Evolutionary conservation across 2,113 vertebrate species (phyloP).

Genomic region (Echinops telfairi): DNA sequence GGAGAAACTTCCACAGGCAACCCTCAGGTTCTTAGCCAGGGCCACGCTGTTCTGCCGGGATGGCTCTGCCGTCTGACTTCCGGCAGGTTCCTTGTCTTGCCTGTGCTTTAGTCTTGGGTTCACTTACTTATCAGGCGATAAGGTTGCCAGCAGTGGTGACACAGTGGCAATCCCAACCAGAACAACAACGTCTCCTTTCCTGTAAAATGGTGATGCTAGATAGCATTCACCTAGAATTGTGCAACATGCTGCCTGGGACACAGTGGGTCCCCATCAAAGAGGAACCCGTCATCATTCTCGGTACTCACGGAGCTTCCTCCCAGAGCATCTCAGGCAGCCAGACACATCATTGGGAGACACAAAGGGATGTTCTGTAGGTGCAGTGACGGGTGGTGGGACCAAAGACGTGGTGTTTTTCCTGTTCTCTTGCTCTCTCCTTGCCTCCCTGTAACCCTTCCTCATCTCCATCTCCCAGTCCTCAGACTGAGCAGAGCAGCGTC

Average conservation of each 20-base stretch:
- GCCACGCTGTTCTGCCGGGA: background rate
- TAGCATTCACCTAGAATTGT: background rate
- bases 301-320: background rate
- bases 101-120: background rate
- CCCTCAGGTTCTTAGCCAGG: background rate
- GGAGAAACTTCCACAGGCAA: background rate
- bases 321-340: background rate
- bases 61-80: background rate
- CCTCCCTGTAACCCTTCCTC: background rate
- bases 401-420: background rate
- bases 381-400: background rate
- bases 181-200: background rate
- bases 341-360: background rate
- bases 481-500: background rate
- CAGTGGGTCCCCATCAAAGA: too few species aligned
- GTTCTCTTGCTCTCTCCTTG: rapidly evolving
- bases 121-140: background rate
- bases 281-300: background rate
- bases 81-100: background rate
- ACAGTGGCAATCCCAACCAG: background rate
- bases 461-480: rapidly evolving
- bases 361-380: rapidly evolving
- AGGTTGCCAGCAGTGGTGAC: background rate
- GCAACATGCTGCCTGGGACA: background rate
- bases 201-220: background rate